phyloP scores from a whole-genome alignment of 2,888 invertebrate genomes.

The Phymatocera aterrima region DNA sequence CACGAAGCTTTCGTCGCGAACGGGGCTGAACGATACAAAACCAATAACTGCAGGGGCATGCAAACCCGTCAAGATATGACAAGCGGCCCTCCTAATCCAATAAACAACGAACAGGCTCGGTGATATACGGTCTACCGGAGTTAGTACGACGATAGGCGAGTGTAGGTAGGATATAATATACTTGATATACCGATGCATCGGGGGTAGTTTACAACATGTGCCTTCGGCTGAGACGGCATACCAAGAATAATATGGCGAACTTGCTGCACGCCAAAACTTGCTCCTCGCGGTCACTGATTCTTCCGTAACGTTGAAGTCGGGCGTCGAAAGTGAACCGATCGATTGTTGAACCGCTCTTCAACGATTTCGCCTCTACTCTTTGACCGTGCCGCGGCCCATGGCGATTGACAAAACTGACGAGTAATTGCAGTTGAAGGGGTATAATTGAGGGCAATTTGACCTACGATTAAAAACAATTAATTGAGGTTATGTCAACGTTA shows the following conservation, averaged over 20 bases:
- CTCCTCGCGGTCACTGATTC: constrained; percentile 9
- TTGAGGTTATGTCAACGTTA: constrained; percentile 19
- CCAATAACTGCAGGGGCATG: constrained; percentile 48
- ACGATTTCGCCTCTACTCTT: background rate
- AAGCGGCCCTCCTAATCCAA: constrained; percentile 47
- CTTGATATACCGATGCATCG: constrained; percentile 39
- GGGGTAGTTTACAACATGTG: constrained; percentile 26
- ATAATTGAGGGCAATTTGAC: constrained; percentile 39
- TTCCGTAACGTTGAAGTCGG: background rate
- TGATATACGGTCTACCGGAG: constrained; percentile 26
- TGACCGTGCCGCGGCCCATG: background rate
- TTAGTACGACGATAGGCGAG: constrained; percentile 26
- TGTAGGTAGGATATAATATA: constrained; percentile 30
- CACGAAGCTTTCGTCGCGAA: constrained; percentile 27
- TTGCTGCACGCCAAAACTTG: constrained; percentile 22
- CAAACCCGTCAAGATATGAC: constrained; percentile 47
- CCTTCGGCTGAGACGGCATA: constrained; percentile 6
- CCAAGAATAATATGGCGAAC: constrained; percentile 20
- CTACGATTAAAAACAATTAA: constrained; percentile 35
- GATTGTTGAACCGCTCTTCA: constrained; percentile 19
- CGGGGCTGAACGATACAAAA: constrained; percentile 46
- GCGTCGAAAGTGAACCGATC: background rate
- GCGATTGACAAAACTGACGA: constrained; percentile 6
- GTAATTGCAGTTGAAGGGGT: constrained; percentile 39
- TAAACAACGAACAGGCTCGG: constrained; percentile 46